Evolutionary conservation across 2,797 vertebrate genomes (phyloP), one percentile per base, ranked within the genome.

Genomic region (Pseudotriccus pelzelni): DNA sequence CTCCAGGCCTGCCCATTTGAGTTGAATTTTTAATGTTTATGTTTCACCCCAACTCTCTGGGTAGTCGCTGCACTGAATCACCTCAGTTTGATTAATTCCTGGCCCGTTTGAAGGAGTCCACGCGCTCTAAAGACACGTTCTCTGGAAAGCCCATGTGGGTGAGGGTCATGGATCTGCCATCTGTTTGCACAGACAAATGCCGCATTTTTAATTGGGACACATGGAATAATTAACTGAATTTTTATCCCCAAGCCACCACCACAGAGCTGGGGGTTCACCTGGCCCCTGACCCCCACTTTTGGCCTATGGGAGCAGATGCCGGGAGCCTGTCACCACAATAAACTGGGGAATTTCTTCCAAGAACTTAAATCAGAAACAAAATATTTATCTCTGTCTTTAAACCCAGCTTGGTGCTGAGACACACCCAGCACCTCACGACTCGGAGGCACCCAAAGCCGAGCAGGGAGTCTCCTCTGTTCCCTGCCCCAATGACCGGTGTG

Each of bases 271-370:
- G 11, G 49, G 16, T 5, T 37, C 9, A 0, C 6, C 52, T 7
- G 22, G 2, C 8, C n/a, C 5, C n/a, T 4, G 7, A 9, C 1
- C 4, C 8, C 10, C 34, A 7, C 6, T 47, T 27, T 12, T 12
- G 34, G 18, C 34, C 76, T 3, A 0, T 0, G 27, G 4, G 13
- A 62, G 9, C 27, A 20, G 67, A 11, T 7, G 32, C 1, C 52
- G 15, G 56, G 49, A 22, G 6, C 4, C 32, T 36, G 43, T 25
- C 76, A 27, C 28, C 15, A 16, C 69, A 36, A 10, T 6, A 22
- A 81, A 8, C 20, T 2, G 17, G 11, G 52, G 9, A 21, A 24
- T 46, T 73, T 10, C 6, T 49, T 32, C 9, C 49, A 16, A 28
- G 46, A 32, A 39, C 36, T 78, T 36, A 12, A 59, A 69, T 22